Percentiles rank a stretch among this genome's conserved stretches.
Evolutionary conservation across 2,113 vertebrate species (phyloP).

Genomic region (Osmerus eperlanus): DNA sequence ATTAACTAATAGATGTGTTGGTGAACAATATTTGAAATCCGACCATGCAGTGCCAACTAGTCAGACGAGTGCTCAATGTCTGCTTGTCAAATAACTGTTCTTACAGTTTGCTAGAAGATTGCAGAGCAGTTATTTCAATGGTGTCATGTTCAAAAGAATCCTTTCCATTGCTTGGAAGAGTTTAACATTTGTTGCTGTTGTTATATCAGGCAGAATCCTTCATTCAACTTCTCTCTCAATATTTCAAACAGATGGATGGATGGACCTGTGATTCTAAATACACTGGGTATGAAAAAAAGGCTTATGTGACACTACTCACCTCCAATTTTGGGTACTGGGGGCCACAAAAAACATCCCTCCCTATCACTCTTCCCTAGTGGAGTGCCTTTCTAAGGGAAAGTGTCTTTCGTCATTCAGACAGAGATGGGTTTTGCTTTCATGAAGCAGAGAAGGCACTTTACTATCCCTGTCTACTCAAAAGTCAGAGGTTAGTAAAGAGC

Average conservation of each 20-base stretch:
- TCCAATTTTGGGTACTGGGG: no score
- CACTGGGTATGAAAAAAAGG: no score
- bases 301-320: no score
- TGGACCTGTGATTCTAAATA: constrained; percentile 18
- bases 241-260: constrained; percentile 42
- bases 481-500: constrained; percentile 54
- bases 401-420: constrained; percentile 30
- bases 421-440: constrained; percentile 31
- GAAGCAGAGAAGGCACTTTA: constrained; percentile 44
- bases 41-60: neutral
- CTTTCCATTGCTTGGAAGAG: no score
- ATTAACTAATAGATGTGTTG: neutral
- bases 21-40: neutral
- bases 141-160: no score
- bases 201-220: no score
- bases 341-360: constrained; percentile 13
- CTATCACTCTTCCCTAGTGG: constrained; percentile 36
- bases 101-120: no score
- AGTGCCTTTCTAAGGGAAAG: constrained; percentile 35
- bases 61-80: no score
- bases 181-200: no score
- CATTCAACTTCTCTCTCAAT: no score
- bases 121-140: no score
- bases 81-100: no score
- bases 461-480: constrained; percentile 37